Base-by-base conservation (phyloP, 2,113 vertebrate genomes). In the Heliornis fulica region DNA sequence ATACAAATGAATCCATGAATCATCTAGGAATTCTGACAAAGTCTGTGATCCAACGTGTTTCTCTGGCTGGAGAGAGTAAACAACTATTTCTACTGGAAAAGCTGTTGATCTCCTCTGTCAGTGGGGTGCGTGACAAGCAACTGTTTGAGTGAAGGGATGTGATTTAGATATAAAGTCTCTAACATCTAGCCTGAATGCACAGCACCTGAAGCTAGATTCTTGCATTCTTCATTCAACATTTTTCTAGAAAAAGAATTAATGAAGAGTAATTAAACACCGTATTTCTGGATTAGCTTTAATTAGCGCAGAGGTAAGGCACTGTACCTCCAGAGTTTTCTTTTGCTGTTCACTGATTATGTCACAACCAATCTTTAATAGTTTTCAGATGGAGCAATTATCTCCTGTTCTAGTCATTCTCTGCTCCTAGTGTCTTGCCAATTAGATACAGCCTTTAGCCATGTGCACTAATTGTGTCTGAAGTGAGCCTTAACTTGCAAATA, bases 311-410 rank as follows among this genome's bases (percentile, higher is more conserved):
- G 83, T 43, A 68, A 75, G 70, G 41, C 25, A 14, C 13, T 15
- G 29, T 48, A 81, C 46, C 68, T 79, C 65, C 53, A 51, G 87
- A 93, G 68, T 74, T 71, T 90, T 66, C 79, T 60, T 95, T 95
- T 92, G 79, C 90, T 96, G 89, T 79, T 91, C 82, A 81, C 70
- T 93, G 94, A 79, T 91, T 63, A 57, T 46, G 51, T 93, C 57
- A 60, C 36, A 89, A 85, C 69, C 59, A 68, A 75, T 82, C 78
- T 90, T 87, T 89, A 93, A 72, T 34, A 69, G 81, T 68, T 94
- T 94, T 95, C 90, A 82, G 87, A 91, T 91, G 87, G 92, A 60
- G 84, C 81, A 93, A 75, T 95, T 82, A 76, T 89, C 64, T 91
- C 34, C 61, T 60, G 17, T 63, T 71, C 43, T 59, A 29, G 77